These are phyloP conservation scores for Odocoileus hemionus DNA, from an alignment of 2,113 vertebrate genomes.

Conservation along the genomic window DNA sequence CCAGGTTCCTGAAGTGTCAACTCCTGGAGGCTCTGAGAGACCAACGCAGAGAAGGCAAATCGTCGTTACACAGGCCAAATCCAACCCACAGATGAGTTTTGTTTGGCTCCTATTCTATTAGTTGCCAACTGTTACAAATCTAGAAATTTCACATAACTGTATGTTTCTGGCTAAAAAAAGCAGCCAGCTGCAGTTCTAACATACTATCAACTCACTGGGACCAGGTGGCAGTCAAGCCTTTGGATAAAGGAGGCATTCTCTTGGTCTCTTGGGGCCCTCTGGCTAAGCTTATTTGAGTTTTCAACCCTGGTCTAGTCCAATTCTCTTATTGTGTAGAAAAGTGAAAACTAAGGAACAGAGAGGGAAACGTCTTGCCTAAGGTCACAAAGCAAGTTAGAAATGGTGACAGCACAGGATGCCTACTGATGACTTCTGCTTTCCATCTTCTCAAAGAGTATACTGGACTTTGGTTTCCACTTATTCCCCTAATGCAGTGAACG, in stretches of 20 bases:
- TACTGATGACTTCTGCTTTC: neutral
- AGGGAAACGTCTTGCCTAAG: neutral
- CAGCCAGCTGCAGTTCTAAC: neutral
- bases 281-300: neutral
- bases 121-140: neutral
- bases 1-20: neutral
- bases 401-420: neutral
- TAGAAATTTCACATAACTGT: neutral
- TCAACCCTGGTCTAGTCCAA: neutral
- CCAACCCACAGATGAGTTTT: neutral
- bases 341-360: neutral
- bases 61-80: neutral
- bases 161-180: neutral
- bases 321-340: neutral
- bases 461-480: neutral
- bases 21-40: neutral
- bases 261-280: neutral
- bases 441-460: neutral
- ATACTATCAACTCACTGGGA: neutral
- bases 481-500: neutral
- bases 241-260: neutral
- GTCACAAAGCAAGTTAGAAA: neutral
- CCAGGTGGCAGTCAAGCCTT: neutral
- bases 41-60: neutral
- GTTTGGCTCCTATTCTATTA: neutral